Conservation (phyloP, 2,888 invertebrate species). For the Phortica okadai region DNA sequence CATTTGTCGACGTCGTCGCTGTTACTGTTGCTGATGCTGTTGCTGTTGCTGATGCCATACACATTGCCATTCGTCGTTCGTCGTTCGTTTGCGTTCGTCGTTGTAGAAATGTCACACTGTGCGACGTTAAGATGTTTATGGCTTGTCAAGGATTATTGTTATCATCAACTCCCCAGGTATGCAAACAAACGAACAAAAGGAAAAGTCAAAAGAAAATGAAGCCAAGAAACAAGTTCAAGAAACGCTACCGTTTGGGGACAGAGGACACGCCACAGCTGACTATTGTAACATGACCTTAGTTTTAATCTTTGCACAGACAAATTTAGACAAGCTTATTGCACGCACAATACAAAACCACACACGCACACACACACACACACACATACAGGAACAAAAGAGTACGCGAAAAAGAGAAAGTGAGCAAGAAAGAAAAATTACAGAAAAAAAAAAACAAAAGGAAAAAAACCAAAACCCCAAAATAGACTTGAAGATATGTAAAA, state of each 20-base stretch:
- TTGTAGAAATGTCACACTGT: constrained; percentile 39
- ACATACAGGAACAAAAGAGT: background rate
- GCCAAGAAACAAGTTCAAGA: background rate
- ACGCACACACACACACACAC: background rate
- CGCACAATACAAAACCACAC: background rate
- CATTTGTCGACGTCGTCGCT: background rate
- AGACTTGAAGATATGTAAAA: constrained; percentile 36
- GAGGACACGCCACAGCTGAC: constrained; percentile 6
- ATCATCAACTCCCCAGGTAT: constrained; percentile 68
- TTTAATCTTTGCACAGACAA: constrained; percentile 53
- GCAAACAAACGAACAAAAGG: constrained; percentile 50
- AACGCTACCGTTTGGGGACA: background rate
- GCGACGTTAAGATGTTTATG: constrained; percentile 66
- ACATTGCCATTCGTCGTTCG: constrained; percentile 26
- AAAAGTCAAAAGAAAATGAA: constrained; percentile 37
- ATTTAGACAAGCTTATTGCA: constrained; percentile 22
- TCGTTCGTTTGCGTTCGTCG: background rate
- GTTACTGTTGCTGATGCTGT: constrained; percentile 28
- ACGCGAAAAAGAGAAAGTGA: background rate
- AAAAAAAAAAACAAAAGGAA: constrained; percentile 7
- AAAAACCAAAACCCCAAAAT: constrained; percentile 12
- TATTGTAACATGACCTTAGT: constrained; percentile 42
- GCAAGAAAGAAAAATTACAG: background rate
- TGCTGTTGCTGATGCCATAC: background rate
- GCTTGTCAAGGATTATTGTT: constrained; percentile 70